Percentiles rank a stretch among this genome's conserved stretches.
These are phyloP conservation scores for Tetrax tetrax DNA, from an alignment of 2,113 vertebrate species.

Conservation along the genomic window DNA sequence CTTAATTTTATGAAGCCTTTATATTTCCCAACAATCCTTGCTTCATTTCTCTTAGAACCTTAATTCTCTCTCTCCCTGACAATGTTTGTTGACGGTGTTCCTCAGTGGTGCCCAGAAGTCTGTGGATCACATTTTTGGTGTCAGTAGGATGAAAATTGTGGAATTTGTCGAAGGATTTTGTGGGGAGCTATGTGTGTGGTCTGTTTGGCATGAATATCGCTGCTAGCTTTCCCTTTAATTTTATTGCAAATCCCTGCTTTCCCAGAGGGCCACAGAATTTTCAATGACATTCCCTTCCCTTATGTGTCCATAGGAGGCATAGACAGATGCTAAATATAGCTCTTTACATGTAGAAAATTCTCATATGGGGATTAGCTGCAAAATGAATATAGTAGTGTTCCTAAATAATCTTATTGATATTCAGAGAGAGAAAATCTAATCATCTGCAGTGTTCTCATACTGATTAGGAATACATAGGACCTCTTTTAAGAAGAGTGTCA, in stretches of 20 bases:
- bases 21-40: background rate
- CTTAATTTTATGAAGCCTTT: background rate
- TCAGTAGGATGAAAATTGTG: background rate
- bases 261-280: background rate
- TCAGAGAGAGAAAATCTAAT: constrained; percentile 12
- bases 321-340: constrained; percentile 2
- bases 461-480: background rate
- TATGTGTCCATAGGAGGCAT: background rate
- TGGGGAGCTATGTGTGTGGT: background rate
- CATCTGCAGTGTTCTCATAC: background rate
- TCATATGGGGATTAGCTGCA: background rate
- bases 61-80: background rate
- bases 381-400: background rate
- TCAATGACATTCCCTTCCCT: background rate
- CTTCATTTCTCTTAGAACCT: background rate
- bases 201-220: background rate
- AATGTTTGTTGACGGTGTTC: background rate
- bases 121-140: background rate
- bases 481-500: background rate
- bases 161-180: background rate
- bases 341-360: background rate
- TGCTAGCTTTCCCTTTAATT: background rate
- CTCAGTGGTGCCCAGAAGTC: background rate
- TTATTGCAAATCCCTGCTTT: background rate
- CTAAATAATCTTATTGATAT: constrained; percentile 45